Evolutionary conservation across 2,888 invertebrate species (phyloP), one percentile per base, ranked within the genome.

Genomic region (Dusona sp.): DNA sequence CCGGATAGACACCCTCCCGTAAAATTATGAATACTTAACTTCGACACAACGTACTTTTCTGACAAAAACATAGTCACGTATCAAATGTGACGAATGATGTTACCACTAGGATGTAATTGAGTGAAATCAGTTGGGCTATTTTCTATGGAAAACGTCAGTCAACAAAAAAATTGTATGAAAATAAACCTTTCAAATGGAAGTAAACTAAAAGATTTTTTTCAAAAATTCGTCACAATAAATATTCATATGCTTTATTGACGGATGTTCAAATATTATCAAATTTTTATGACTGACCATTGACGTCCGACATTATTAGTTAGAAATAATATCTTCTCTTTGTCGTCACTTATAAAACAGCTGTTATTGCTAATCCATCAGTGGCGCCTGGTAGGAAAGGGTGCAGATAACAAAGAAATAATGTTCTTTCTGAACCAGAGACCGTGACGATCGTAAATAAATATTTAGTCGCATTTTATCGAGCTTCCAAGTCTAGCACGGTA

Each of bases 391-490:
- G 48, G 1, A 48, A 48, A 48, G 6, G n/a, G 6, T 7, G 7
- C 4, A 19, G 48, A 48, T 48, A 48, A 19, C 6, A 19, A 19
- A 7, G 33, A 45, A 48, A 65, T 4, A 61, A 61, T 19, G 45
- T 38, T 45, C 22, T 64, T 38, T 45, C 22, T 64, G n/a, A 57
- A 22, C 19, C 16, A 16, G 22, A 68, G 33, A 45, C 25, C 36
- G 38, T 22, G 64, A 51, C 70, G 45, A 16, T 54, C 77, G 65
- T 80, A 81, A 84, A 77, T 72, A 81, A 81, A 84, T 72, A 80
- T 72, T 65, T 75, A 57, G 54, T 48, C 77, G 65, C 16, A n/a
- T 81, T 84, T 84, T 77, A 81, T 81, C 48, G 70, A 51, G 36
- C 38, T 61, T 65, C 79, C 67, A 38, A 51, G 80, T 48, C 64